Evolutionary conservation across 2,113 vertebrate species (phyloP).

Genomic region (Dipodomys spectabilis): DNA sequence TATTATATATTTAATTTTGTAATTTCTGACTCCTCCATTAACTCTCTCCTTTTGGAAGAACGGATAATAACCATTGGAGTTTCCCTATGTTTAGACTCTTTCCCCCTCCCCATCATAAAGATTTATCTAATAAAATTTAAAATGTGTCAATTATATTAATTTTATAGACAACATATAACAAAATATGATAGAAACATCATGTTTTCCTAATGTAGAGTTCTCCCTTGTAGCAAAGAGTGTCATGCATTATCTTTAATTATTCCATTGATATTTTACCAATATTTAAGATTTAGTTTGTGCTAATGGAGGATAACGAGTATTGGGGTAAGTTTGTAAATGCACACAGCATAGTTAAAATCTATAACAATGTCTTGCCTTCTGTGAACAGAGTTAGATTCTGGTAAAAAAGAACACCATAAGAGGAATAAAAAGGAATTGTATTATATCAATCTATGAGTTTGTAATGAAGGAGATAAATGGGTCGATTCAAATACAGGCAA

Average conservation of each 20-base stretch:
- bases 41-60: neutral
- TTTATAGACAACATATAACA: neutral
- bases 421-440: neutral
- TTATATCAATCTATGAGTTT: fast-evolving
- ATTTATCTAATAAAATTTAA: neutral
- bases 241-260: neutral
- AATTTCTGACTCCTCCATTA: neutral
- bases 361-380: neutral
- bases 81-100: neutral
- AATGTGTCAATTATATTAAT: neutral
- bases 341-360: neutral
- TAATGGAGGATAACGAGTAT: neutral
- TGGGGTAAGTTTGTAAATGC: neutral
- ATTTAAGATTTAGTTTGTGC: neutral
- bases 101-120: neutral
- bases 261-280: neutral
- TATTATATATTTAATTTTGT: neutral
- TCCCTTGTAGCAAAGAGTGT: neutral
- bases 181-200: neutral
- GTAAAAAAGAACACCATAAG: neutral
- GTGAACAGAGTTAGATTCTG: neutral
- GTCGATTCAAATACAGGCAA: neutral
- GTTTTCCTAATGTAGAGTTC: neutral
- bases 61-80: neutral
- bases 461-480: neutral